Conservation (phyloP, 2,113 vertebrate species). For the Ceuthmochares aereus region DNA sequence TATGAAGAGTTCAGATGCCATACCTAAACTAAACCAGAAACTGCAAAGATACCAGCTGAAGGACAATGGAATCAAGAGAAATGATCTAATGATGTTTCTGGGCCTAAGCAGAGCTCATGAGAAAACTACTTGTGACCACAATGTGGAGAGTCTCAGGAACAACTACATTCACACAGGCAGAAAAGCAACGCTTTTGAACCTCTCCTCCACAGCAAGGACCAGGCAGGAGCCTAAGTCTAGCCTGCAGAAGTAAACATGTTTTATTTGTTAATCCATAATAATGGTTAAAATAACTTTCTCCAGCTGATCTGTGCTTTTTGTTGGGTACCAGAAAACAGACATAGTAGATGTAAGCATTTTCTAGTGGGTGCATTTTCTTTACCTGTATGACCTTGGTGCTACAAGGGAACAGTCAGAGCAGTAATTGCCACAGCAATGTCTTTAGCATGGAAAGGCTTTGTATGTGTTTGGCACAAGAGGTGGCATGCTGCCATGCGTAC, state of each 20-base stretch:
- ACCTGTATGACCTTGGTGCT: background rate
- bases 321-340: background rate
- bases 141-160: background rate
- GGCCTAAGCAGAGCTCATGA: background rate
- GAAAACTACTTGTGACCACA: background rate
- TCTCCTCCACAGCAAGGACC: background rate
- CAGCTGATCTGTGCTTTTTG: background rate
- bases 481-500: background rate
- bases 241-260: background rate
- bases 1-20: background rate
- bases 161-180: background rate
- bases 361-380: background rate
- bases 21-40: background rate
- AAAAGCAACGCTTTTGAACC: background rate
- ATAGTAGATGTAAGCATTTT: background rate
- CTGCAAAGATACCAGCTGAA: background rate
- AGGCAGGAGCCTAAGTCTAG: background rate
- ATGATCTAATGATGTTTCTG: background rate
- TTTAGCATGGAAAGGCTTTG: background rate
- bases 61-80: background rate
- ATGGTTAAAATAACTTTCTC: background rate
- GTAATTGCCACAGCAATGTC: background rate
- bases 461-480: background rate
- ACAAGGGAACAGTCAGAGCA: background rate
- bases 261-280: background rate